These are phyloP conservation scores for Adoxophyes honmai DNA, from an alignment of 1,140 invertebrate species.

Conservation along the genomic window DNA sequence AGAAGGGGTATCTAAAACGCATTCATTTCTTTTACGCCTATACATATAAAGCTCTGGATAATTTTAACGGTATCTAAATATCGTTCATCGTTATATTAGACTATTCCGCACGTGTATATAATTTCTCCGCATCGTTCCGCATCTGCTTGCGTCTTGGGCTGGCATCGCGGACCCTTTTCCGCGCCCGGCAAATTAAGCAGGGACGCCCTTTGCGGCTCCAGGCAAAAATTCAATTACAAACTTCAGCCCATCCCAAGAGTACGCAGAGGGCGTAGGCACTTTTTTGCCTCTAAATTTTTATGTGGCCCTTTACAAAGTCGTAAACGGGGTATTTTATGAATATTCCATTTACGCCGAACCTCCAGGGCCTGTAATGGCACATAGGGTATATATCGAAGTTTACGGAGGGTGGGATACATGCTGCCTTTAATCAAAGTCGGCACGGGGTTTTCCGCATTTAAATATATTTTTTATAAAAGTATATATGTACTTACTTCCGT, in stretches of 20 bases:
- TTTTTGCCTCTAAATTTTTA: conserved; percentile 73
- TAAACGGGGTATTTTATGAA: conserved; percentile 73
- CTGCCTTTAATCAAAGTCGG: conserved; percentile 9
- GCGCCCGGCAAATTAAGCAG: conserved; percentile 72
- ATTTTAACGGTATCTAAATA: too few relatives aligned
- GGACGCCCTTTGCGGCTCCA: conserved; percentile 70
- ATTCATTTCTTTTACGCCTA: too few relatives aligned
- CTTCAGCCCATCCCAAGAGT: conserved; percentile 67
- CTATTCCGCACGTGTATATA: too few relatives aligned
- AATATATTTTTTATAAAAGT: too few relatives aligned
- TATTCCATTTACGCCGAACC: conserved; percentile 65
- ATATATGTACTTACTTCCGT: too few relatives aligned
- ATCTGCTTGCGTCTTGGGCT: conserved; percentile 26
- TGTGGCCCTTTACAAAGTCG: conserved; percentile 70
- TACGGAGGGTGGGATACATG: conserved; percentile 22
- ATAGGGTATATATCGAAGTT: conserved; percentile 34
- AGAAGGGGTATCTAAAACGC: too few relatives aligned
- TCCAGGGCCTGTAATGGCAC: conserved; percentile 34
- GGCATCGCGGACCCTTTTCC: conserved; percentile 53
- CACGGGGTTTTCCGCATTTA: neutral
- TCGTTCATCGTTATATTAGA: too few relatives aligned
- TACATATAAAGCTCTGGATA: too few relatives aligned
- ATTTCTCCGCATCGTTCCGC: conserved; percentile 1
- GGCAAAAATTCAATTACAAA: conserved; percentile 76
- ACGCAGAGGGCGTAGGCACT: conserved; percentile 54